Evolutionary conservation across 2,888 invertebrate genomes (phyloP), one percentile per base, ranked within the genome.

Genomic region (Noctua fimbriata): DNA sequence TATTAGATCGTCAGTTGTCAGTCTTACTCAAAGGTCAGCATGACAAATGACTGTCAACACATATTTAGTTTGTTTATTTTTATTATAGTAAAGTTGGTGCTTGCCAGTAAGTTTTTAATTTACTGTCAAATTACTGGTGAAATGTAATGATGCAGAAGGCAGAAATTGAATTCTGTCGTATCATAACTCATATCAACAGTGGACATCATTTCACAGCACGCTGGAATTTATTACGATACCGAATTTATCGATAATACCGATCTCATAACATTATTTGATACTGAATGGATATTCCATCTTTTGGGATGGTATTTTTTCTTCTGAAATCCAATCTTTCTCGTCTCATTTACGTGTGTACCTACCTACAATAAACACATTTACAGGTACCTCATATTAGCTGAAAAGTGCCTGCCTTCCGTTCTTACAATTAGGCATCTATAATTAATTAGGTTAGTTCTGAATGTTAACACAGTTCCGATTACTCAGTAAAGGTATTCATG

Each of bases 191-290:
- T 74, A 58, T 77, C 86, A 52, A 2, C 55, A 41, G 36, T 36
- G 67, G 47, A 69, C 47, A 65, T 77, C 67, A 66, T 70, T 66
- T 74, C 47, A 69, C 63, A 74, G 60, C 67, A 66, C 65, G 65
- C 41, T 44, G 67, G 14, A 55, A 85, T 86, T 70, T 73, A 84
- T 60, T 70, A 41, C 76, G 73, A 73, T 49, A 83, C 18, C 36
- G 14, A 69, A 66, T 75, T 83, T 75, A 83, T 75, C 83, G 36
- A 65, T 44, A 66, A 32, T 21, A 65, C 28, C 14, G 18, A 77
- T 76, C 67, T 63, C 70, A 18, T 49, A 21, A 36, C n/a, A 55
- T 71, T 60, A 79, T 79, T 85, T 69, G 41, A n/a, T 84, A 73
- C 47, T 60, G 41, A 72, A 82, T 28, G 72, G 55, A 32, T 67